Evolutionary conservation across 2,113 vertebrate species (phyloP), one percentile per base, ranked within the genome.

Genomic region (Siphamia tubifer): DNA sequence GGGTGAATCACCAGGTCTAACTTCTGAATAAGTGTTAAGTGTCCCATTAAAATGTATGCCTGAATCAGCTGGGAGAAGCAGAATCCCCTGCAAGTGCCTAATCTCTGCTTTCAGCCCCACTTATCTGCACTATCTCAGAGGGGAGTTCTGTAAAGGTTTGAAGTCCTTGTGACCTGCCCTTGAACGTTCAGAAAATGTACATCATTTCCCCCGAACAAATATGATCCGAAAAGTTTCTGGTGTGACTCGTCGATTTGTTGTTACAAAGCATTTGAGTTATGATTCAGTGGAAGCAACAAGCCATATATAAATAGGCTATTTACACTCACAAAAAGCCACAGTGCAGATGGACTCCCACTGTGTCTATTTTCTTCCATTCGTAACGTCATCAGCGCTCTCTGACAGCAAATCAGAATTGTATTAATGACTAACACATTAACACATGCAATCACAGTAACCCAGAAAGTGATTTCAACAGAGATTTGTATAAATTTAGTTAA

Each of bases 31-130:
- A 78, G 80, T 77, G 73, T 83, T 86, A 87, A 86, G 63, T 79
- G 76, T 84, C 79, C 55, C 74, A 88, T 89, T 87, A 89, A 88
- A 89, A 91, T 87, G 77, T 78, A 91, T 80, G 84, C 71, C 55
- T 58, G 79, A 83, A 78, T 86, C 88, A 85, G 74, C 40, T 39
- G 85, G 82, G 84, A 90, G 76, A 83, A 61, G 62, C 64, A 60
- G 40, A 73, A 48, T 79, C 75, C 83, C 61, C 66, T 67, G 42
- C 57, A 21, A 58, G 39, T 65, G 63, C 56, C 71, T 81, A 73
- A 76, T 87, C 77, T 81, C 51, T 75, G 54, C 74, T 83, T 74
- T 82, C 74, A 77, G 53, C 36, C 35, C 35, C 27, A 77, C 68
- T 81, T 88, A 86, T 86, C 79, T 48, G 34, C 48, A 39, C 45